Base-by-base conservation (phyloP, 2,888 invertebrate species). In the Drosophila birchii region DNA sequence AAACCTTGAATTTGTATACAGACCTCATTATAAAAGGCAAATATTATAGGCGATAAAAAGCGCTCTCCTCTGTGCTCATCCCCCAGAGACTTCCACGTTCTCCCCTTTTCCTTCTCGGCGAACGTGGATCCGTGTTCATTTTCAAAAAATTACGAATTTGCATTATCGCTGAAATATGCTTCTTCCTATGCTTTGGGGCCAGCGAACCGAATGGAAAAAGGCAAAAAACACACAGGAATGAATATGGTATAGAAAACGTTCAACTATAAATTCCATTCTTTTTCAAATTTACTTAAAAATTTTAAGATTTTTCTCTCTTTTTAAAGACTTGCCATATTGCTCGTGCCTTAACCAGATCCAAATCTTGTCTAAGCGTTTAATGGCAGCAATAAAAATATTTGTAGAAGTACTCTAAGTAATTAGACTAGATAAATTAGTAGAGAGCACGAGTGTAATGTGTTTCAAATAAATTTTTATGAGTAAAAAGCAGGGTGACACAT, bases 1-100 rank as follows among this genome's bases (percentile, higher is more conserved):
- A 47, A 60, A 81, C 86, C 86, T 83, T 83, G 86, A 80, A 83
- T 70, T 68, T 75, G 79, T 76, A 73, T 80, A 71, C 68, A 79
- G 64, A 79, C 72, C 63, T 57, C 59, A 72, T 78, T 75, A 69
- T 55, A 73, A 57, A 75, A 49, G 66, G 64, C 54, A 60, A 79
- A 68, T 81, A 56, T 69, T 44, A 63, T 74, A 43, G 58, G 55
- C 74, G 54, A 55, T 64, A 69, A 75, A 62, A 72, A 55, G 44
- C 41, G 32, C 47, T 58, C 41, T 47, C 32, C 45, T 63, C 58
- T 58, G 23, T 51, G 18, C 39, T 41, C 57, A 58, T 16, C 26
- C 12, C 44, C 34, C 18, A 14, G n/a, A 11, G 49, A 29, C 8
- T n/a, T 47, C 34, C 47, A 41, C 66, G 49, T 49, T 38, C 38